These are phyloP conservation scores for Zonitis immaculata DNA, from an alignment of 2,888 invertebrate species.

Conservation along the genomic window DNA sequence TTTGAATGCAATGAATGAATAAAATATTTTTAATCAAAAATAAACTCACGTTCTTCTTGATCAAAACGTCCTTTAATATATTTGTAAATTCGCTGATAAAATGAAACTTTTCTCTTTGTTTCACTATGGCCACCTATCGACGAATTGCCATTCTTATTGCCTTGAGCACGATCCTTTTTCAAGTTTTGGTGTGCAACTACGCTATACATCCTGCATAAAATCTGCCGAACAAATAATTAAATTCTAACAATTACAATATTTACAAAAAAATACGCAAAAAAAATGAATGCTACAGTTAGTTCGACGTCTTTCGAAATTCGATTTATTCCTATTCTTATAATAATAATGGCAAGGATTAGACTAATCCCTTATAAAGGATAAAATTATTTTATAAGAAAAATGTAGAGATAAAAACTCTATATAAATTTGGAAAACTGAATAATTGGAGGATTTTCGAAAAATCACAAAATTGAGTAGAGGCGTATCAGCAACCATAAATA, in stretches of 20 bases:
- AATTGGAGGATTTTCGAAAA: too few relatives aligned
- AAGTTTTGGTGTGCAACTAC: conserved; percentile 23
- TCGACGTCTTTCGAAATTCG: too few relatives aligned
- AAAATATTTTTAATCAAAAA: too few relatives aligned
- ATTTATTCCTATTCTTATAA: too few relatives aligned
- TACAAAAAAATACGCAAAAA: background rate
- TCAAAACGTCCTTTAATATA: conserved; percentile 21
- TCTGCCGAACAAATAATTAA: background rate
- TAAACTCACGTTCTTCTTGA: conserved; percentile 17
- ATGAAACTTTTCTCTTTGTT: conserved; percentile 10
- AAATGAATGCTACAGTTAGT: too few relatives aligned
- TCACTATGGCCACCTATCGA: conserved; percentile 17
- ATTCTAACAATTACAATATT: background rate
- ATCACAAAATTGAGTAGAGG: background rate
- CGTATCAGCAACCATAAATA: background rate
- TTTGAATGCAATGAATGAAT: too few relatives aligned
- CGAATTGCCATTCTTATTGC: conserved; percentile 9
- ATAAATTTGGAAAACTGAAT: too few relatives aligned
- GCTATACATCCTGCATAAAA: conserved; percentile 19
- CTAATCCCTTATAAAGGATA: too few relatives aligned
- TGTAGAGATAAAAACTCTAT: too few relatives aligned
- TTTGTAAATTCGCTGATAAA: conserved; percentile 20
- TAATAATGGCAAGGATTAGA: too few relatives aligned
- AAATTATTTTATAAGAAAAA: too few relatives aligned
- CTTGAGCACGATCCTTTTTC: conserved; percentile 17